Percentiles rank a stretch among this genome's conserved stretches.
These are phyloP conservation scores for Tachina fera DNA, from an alignment of 2,888 invertebrate species.

Conservation along the genomic window DNA sequence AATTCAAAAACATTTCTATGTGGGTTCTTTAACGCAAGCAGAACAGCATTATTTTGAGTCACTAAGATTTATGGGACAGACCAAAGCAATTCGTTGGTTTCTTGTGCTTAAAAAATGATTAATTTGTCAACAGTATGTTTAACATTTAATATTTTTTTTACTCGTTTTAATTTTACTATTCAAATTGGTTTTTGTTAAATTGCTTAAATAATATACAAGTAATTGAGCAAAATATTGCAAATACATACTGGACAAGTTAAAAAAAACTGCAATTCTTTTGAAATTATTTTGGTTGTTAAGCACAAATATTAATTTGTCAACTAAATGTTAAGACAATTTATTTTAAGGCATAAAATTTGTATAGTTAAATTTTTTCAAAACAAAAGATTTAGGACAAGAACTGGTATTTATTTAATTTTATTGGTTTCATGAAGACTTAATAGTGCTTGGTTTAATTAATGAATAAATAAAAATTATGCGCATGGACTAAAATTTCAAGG, in stretches of 20 bases:
- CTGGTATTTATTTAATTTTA: neutral
- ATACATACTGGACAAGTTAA: conserved; percentile 42
- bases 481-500: neutral
- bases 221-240: conserved; percentile 47
- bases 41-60: conserved; percentile 41
- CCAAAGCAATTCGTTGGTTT: conserved; percentile 68
- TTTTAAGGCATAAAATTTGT: conserved; percentile 39
- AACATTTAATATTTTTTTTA: conserved; percentile 16
- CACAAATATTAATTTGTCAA: conserved; percentile 49
- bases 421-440: neutral
- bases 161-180: conserved; percentile 8
- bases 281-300: conserved; percentile 1
- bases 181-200: conserved; percentile 57
- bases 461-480: neutral
- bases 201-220: conserved; percentile 51
- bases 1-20: conserved; percentile 35
- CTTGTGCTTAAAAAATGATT: conserved; percentile 61
- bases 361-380: conserved; percentile 6
- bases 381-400: conserved; percentile 33
- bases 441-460: neutral
- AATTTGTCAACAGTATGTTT: conserved; percentile 69
- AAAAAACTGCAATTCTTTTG: neutral
- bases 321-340: conserved; percentile 46
- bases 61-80: conserved; percentile 67
- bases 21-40: conserved; percentile 39